Percentiles rank a stretch among this genome's conserved stretches.
These are phyloP conservation scores for Menidia menidia DNA, from an alignment of 2,797 vertebrate species.

Conservation along the genomic window DNA sequence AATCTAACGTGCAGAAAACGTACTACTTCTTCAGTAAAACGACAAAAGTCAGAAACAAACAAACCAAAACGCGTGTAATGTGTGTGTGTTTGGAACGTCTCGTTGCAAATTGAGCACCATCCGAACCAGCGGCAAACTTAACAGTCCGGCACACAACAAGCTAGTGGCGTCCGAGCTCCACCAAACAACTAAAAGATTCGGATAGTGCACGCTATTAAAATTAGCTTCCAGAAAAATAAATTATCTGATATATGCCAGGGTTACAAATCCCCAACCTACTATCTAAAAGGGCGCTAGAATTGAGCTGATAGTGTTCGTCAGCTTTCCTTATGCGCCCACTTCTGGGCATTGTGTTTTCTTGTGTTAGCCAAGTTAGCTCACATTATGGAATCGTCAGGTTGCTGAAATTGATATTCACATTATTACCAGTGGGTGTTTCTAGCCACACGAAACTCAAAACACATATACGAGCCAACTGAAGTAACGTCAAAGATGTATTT, in stretches of 20 bases:
- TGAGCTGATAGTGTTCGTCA: not conserved
- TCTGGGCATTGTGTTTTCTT: constrained; percentile 6
- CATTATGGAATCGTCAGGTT: not conserved
- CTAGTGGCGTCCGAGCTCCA: constrained; percentile 45
- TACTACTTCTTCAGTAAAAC: rapidly evolving
- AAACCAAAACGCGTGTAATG: not conserved
- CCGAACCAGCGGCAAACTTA: constrained; percentile 50
- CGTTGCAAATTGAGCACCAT: constrained; percentile 27
- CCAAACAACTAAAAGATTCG: constrained; percentile 63
- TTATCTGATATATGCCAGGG: not conserved
- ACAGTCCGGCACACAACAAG: constrained; percentile 48
- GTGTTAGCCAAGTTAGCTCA: constrained; percentile 36
- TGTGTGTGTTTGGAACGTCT: not conserved
- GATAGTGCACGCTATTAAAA: constrained; percentile 31
- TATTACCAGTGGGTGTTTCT: not conserved
- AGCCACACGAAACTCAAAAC: not conserved
- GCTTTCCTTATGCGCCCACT: constrained; percentile 22
- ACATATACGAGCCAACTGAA: rapidly evolving
- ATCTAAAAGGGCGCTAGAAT: not conserved
- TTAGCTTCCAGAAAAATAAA: not conserved
- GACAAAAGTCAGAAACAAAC: not conserved
- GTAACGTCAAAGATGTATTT: not conserved
- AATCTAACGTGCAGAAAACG: not conserved
- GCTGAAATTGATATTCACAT: not conserved
- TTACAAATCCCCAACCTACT: not conserved